phyloP scores from a whole-genome alignment of 2,888 invertebrate species.

The Anaspis maculata region DNA sequence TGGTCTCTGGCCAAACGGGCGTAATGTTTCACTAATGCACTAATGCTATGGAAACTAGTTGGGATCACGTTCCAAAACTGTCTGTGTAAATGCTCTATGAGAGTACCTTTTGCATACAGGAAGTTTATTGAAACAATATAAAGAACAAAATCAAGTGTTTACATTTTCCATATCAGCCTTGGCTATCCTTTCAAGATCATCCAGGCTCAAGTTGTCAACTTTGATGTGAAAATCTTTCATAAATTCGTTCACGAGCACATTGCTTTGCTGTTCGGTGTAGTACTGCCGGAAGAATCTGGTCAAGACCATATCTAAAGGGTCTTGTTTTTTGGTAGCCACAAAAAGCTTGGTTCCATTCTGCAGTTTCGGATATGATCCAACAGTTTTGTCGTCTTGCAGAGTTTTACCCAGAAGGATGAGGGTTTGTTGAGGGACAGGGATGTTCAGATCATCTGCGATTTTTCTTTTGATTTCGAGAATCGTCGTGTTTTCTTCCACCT shows the following conservation, averaged over 20 bases:
- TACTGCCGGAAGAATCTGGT: conserved; percentile 53
- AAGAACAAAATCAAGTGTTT: conserved; percentile 2
- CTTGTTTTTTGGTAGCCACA: conserved; percentile 61
- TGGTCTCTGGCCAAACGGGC: no score
- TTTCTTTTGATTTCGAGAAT: conserved; percentile 62
- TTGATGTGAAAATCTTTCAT: conserved; percentile 43
- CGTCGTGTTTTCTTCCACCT: conserved; percentile 52
- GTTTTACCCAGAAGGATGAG: conserved; percentile 63
- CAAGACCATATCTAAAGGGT: conserved; percentile 51
- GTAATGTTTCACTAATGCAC: no score
- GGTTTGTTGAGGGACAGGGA: conserved; percentile 62
- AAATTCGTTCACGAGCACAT: conserved; percentile 50
- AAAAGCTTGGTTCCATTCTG: conserved; percentile 69
- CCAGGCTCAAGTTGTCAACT: conserved; percentile 38
- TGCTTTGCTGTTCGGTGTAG: conserved; percentile 56
- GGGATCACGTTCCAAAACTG: no score
- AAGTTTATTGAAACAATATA: no score
- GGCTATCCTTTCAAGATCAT: conserved; percentile 41
- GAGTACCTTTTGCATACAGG: no score
- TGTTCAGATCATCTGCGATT: conserved; percentile 54
- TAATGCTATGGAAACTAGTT: not conserved
- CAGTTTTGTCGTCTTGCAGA: conserved; percentile 60
- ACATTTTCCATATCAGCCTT: conserved; percentile 37
- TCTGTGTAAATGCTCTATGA: no score
- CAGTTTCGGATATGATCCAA: conserved; percentile 62